Evolutionary conservation across 1,140 invertebrate species (phyloP).

Genomic region (Diachasma alloeum): DNA sequence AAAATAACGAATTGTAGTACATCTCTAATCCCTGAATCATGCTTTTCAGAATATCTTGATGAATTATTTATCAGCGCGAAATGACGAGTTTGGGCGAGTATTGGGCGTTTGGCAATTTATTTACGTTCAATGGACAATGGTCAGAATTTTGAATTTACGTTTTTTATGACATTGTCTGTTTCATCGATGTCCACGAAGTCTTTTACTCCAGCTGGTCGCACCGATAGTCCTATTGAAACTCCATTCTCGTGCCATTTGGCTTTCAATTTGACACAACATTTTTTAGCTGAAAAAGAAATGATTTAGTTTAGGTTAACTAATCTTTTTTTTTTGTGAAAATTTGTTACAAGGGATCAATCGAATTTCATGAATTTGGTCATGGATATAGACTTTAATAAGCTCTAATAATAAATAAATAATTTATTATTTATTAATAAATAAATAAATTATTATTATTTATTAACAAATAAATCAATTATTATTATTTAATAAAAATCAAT

Average conservation of each 20-base stretch:
- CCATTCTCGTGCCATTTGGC: slow-evolving; percentile 54
- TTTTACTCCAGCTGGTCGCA: slow-evolving; percentile 54
- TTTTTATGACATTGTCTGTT: slow-evolving; percentile 51
- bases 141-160: slow-evolving; percentile 45
- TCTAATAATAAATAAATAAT: slow-evolving; percentile 15
- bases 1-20: too few species aligned
- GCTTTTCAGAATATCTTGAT: too few species aligned
- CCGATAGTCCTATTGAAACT: slow-evolving; percentile 52
- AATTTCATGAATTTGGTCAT: too few species aligned
- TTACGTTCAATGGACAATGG: not conserved
- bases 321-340: not conserved
- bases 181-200: slow-evolving; percentile 57
- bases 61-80: too few species aligned
- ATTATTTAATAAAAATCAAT: too few species aligned
- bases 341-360: too few species aligned
- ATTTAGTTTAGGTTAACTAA: too few species aligned
- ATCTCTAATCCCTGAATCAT: too few species aligned
- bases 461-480: too few species aligned
- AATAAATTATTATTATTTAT: too few species aligned
- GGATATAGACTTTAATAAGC: not conserved
- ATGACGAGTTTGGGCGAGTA: too few species aligned
- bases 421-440: not conserved
- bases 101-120: not conserved
- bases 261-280: slow-evolving; percentile 55
- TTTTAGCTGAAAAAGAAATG: slow-evolving; percentile 48